phyloP scores from a whole-genome alignment of 2,113 vertebrate species.

The Smithornis capensis region DNA sequence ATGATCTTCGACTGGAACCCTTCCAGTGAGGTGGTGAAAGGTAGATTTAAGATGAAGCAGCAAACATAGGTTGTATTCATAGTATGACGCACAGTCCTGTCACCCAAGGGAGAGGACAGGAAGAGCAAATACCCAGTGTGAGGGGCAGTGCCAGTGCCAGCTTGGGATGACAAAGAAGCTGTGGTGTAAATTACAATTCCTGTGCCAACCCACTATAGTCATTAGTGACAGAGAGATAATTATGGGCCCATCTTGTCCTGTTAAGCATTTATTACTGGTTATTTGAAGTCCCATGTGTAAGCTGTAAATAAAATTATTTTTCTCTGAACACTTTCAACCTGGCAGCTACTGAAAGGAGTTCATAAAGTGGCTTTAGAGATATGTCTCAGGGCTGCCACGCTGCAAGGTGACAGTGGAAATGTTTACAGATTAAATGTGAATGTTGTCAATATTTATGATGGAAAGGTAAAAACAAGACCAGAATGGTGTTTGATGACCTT shows the following conservation, averaged over 20 bases:
- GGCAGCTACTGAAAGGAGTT: background rate
- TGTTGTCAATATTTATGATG: background rate
- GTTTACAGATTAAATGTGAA: background rate
- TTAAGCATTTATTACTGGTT: constrained; percentile 4
- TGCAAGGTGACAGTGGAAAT: background rate
- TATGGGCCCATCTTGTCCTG: background rate
- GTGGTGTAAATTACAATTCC: background rate
- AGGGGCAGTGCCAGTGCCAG: background rate
- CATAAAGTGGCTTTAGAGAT: background rate
- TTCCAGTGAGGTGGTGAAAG: background rate
- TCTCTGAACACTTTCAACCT: background rate
- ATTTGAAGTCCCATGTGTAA: background rate
- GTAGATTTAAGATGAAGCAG: background rate
- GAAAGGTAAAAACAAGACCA: background rate
- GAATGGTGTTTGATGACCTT: background rate
- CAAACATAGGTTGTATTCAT: background rate
- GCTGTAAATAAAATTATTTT: constrained; percentile 33
- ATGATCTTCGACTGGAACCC: rapidly evolving
- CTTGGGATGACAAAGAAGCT: background rate
- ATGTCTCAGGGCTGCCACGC: background rate
- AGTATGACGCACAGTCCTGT: background rate
- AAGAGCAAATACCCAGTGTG: background rate
- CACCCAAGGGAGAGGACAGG: background rate
- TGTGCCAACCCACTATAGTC: background rate
- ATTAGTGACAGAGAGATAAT: background rate